Evolutionary conservation across 30 jellyfish, hydroid and myxozoan genomes (phyloP), one percentile per base, ranked within the genome.

Genomic region (Clytia hemisphaerica): DNA sequence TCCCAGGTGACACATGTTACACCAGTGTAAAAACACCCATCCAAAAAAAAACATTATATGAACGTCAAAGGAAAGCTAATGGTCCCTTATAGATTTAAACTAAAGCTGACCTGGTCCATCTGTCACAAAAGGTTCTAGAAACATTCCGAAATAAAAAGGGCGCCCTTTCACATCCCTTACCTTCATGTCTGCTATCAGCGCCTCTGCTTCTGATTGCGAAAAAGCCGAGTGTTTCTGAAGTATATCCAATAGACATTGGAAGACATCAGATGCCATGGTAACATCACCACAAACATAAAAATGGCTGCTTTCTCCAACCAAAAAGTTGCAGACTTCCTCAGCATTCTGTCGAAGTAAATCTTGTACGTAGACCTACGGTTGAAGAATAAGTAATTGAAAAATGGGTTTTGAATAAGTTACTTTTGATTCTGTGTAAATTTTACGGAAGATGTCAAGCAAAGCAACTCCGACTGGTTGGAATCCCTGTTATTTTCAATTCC

Each of bases 221-320:
- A 77, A 37, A 0, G 93, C 93, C 34, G 92, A 83, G 42, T 49
- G 59, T 19, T 84, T 84, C 45, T 75, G 80, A 59, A 84, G 60
- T 61, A 84, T 12, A 12, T 57, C 38, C 51, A 38, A 63, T 67
- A 84, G 59, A 1, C 93, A 67, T 15, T 66, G 69, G 16, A 72
- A 51, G 0, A 84, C 95, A 51, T 76, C 95, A 34, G 93, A 26
- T 15, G 95, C 95, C 95, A 84, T 84, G 31, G 93, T 73, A 7
- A 84, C 93, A 38, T 84, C 95, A 2, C 95, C 95, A 54, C 95
- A 84, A 45, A 84, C 95, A 27, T 67, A 84, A n/a, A 84, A 45
- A 55, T 84, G 95, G 5, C 95, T 93, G 6, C 75, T 71, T n/a
- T 77, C 34, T 30, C 58, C 45, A 22, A 84, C 61, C 26, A 84